These are phyloP conservation scores for Polyodon spathula DNA, from an alignment of 2,113 vertebrate species.

Conservation along the genomic window DNA sequence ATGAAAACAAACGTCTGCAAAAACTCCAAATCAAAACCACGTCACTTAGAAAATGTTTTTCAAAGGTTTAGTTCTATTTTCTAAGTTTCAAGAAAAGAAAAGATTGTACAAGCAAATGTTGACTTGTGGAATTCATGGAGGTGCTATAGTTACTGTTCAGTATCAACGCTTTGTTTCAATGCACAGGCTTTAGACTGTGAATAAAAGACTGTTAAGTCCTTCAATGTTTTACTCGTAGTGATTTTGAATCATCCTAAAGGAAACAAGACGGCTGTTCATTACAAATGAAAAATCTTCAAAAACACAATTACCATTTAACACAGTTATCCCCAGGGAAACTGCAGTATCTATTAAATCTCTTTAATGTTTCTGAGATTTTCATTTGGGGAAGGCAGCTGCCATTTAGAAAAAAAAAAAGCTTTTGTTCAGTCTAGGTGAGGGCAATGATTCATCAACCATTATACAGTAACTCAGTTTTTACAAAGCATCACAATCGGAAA, in stretches of 20 bases:
- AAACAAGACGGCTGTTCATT: conserved; percentile 40
- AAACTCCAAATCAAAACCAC: not conserved
- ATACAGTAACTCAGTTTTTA: conserved; percentile 27
- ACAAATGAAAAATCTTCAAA: conserved; percentile 20
- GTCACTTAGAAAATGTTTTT: not conserved
- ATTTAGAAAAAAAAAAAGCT: conserved; percentile 18
- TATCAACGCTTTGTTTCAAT: conserved; percentile 36
- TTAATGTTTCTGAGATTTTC: conserved; percentile 7
- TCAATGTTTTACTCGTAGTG: conserved; percentile 37
- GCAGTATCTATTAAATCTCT: conserved; percentile 22
- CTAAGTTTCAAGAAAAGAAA: too few relatives aligned
- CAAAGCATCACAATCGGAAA: conserved; percentile 44
- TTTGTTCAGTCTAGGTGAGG: conserved; percentile 33
- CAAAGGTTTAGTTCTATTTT: not conserved
- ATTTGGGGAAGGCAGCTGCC: not conserved
- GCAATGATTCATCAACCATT: conserved; percentile 46
- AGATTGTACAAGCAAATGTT: conserved; percentile 14
- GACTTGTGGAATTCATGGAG: conserved; percentile 29
- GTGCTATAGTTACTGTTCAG: conserved; percentile 27
- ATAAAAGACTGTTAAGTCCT: conserved; percentile 27
- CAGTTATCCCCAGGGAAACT: conserved; percentile 30
- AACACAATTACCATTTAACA: conserved; percentile 34
- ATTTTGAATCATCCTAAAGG: conserved; percentile 46
- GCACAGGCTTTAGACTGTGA: conserved; percentile 12
- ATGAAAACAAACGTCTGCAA: not conserved